Conservation (phyloP, 2,113 vertebrate species). For the Psephotus haematonotus region DNA sequence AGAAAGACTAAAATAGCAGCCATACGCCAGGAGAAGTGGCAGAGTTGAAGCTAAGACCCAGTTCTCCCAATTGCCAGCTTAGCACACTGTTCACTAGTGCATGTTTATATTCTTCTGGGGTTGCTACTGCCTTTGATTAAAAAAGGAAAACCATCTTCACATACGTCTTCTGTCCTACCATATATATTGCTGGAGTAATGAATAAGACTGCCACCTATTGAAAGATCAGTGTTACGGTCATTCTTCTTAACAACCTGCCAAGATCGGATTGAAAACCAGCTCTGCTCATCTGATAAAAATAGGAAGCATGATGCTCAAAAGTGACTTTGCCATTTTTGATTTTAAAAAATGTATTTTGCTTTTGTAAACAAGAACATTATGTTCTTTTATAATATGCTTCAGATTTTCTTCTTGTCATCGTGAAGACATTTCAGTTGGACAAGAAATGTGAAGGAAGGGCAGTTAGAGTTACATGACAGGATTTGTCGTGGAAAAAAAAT, state of each 20-base stretch:
- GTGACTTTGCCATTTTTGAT: neutral
- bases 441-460: neutral
- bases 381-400: neutral
- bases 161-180: neutral
- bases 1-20: neutral
- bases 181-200: neutral
- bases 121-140: neutral
- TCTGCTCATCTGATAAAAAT: neutral
- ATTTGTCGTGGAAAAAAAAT: neutral
- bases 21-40: neutral
- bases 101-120: neutral
- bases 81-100: rapidly evolving
- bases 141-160: neutral
- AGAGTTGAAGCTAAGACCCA: neutral
- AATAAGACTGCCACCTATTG: neutral
- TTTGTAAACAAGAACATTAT: neutral
- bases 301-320: neutral
- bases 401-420: neutral
- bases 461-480: neutral
- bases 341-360: neutral
- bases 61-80: neutral
- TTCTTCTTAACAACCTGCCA: neutral
- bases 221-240: neutral
- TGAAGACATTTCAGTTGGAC: neutral
- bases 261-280: neutral